Base-by-base conservation (phyloP, 2,888 invertebrate species). In the Cosmia trapezina region DNA sequence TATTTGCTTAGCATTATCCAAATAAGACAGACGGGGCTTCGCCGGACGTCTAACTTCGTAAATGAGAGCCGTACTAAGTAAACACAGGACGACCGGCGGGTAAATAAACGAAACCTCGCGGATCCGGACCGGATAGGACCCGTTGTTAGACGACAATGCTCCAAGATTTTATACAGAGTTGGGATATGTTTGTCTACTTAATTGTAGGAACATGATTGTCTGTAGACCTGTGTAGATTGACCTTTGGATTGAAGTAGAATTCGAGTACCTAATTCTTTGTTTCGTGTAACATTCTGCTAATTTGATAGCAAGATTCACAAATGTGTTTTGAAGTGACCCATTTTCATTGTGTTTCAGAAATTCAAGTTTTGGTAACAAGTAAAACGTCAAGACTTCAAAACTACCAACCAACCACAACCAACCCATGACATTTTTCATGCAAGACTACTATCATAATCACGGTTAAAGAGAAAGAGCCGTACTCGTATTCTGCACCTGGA, bases 1-100 rank as follows among this genome's bases (percentile, higher is more conserved):
- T 93, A 90, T 94, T 94, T 94, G 90, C 92, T 86, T 89, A 91
- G 88, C 88, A 94, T 95, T 95, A 95, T 91, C 91, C 93, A 93
- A 95, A 95, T 94, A 93, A 94, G 93, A 89, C 89, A 87, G 91
- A 85, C 82, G 86, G 86, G 90, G 91, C 89, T 89, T 89, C 88
- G 86, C 88, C 88, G 91, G 91, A 91, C 91, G 89, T 91, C 90
- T 93, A 93, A 93, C 94, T 94, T 93, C 88, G 91, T 93, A 95
- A 95, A 95, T 93, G 94, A 93, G 94, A 92, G 91, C 88, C 89
- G 92, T 91, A 89, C 92, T 93, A 87, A 90, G 91, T 90, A 93
- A 93, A 94, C 91, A 93, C 83, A 75, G 87, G 85, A 87, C 83
- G 86, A 82, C 86, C 90, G 85, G 88, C 83, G 86, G 85, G 87